Evolutionary conservation across 2,113 vertebrate species (phyloP).

Genomic region (Callipepla squamata): DNA sequence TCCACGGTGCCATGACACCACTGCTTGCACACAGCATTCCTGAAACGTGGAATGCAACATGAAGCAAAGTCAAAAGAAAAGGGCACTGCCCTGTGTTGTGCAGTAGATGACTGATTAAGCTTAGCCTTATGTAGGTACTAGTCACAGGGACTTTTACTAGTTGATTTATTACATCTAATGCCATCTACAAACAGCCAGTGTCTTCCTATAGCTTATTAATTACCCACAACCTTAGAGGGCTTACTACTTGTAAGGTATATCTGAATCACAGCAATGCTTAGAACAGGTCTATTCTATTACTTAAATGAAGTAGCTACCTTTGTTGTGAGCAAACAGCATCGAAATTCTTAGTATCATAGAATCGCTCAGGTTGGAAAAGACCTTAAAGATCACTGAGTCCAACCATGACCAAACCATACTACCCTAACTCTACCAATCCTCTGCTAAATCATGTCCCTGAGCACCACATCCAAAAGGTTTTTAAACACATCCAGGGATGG

Average conservation of each 20-base stretch:
- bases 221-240: not conserved
- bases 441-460: no score
- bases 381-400: no score
- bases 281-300: not conserved
- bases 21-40: not conserved
- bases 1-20: not conserved
- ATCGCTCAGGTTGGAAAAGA: no score
- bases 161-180: not conserved
- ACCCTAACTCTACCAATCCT: no score
- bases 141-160: not conserved
- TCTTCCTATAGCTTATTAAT: not conserved
- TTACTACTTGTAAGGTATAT: not conserved
- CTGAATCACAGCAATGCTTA: not conserved
- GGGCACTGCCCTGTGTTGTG: not conserved
- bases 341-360: not conserved
- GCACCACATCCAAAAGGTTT: no score
- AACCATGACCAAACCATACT: no score
- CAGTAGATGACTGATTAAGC: not conserved
- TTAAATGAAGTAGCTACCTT: not conserved
- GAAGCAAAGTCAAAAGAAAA: fast-evolving
- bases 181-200: not conserved
- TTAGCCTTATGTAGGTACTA: not conserved
- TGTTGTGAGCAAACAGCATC: not conserved
- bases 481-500: no score
- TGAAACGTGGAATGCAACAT: not conserved